A percentile compares a stretch with the other conserved stretches of the same genome.
Conservation (phyloP, 2,113 vertebrate species). For the Phalacrocorax brasilianus region DNA sequence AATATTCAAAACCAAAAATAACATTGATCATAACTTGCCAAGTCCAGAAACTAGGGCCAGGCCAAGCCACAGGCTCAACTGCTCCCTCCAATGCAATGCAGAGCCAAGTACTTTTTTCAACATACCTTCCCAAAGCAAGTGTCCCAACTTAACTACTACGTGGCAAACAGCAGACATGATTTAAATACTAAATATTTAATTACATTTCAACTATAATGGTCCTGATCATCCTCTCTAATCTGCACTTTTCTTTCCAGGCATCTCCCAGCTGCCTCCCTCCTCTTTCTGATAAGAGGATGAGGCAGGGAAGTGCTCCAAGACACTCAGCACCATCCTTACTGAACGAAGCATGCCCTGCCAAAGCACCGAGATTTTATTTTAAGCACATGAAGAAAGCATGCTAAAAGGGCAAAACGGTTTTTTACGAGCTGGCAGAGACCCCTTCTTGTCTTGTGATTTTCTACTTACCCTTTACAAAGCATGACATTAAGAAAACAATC, state of each 20-base stretch:
- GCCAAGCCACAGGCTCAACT: accelerated
- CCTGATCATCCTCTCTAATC: background rate
- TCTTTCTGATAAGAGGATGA: background rate
- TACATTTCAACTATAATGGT: background rate
- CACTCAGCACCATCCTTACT: background rate
- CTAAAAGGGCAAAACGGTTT: background rate
- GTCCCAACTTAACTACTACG: background rate
- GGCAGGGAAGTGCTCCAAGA: background rate
- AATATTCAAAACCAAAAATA: background rate
- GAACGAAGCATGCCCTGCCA: background rate
- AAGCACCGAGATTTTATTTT: background rate
- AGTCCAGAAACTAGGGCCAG: background rate
- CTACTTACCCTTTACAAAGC: background rate
- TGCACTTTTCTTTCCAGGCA: background rate
- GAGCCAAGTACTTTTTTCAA: background rate
- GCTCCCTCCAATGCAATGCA: background rate
- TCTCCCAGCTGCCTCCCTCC: background rate
- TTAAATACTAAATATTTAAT: background rate
- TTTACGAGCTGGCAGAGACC: background rate
- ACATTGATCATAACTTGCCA: background rate
- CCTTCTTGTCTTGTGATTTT: background rate
- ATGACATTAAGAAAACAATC: background rate
- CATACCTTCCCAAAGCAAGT: background rate
- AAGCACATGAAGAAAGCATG: background rate
- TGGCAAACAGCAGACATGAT: background rate